phyloP scores from a whole-genome alignment of 2,113 vertebrate species.

The Ranitomeya imitator region DNA sequence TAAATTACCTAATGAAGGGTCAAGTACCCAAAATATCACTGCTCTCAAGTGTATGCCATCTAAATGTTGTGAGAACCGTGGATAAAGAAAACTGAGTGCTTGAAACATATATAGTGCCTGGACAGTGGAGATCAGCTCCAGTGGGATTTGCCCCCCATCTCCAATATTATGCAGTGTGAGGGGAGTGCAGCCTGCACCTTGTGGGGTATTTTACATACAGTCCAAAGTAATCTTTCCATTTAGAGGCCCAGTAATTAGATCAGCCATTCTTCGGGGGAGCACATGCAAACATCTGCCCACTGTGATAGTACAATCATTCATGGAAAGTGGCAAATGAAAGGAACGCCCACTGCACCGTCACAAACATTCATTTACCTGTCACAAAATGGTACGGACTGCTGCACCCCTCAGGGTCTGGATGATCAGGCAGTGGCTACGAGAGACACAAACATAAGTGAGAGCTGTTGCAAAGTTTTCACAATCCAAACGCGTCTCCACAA shows the following conservation, averaged over 20 bases:
- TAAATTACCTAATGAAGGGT: no score
- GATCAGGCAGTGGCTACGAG: conserved; percentile 69
- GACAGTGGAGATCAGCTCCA: no score
- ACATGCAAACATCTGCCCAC: not conserved
- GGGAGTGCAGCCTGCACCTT: no score
- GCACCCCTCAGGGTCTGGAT: conserved; percentile 68
- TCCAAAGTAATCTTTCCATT: not conserved
- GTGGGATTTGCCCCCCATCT: no score
- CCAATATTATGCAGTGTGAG: no score
- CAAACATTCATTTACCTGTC: conserved; percentile 62
- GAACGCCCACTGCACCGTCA: not conserved
- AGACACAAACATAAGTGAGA: conserved; percentile 47
- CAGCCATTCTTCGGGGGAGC: not conserved
- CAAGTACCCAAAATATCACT: no score
- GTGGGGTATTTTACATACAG: no score
- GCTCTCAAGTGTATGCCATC: no score
- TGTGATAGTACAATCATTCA: not conserved
- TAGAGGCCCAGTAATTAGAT: not conserved
- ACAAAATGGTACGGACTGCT: conserved; percentile 70
- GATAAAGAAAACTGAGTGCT: no score
- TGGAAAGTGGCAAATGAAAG: not conserved
- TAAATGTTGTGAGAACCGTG: no score
- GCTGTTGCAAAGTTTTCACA: conserved; percentile 10
- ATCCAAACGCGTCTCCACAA: not conserved
- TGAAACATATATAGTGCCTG: no score